Evolutionary conservation across 2,888 invertebrate genomes (phyloP).

Genomic region (Cephonodes hylas): DNA sequence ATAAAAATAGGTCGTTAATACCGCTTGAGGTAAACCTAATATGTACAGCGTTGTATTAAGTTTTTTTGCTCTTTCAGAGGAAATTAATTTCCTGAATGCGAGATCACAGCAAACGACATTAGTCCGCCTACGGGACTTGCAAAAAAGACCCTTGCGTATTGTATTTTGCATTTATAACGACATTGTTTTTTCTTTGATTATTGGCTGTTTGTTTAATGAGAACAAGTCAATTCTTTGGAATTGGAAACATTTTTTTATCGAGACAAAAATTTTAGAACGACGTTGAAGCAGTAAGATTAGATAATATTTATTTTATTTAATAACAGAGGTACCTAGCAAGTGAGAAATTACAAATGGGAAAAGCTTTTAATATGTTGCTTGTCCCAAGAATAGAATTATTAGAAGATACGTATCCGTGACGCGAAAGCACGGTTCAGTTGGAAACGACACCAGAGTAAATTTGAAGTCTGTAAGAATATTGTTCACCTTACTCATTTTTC

Average conservation of each 20-base stretch:
- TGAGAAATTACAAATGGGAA: too few species aligned
- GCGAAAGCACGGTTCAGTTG: too few species aligned
- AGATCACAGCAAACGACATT: neutral
- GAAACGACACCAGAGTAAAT: too few species aligned
- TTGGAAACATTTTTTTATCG: neutral
- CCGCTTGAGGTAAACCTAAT: neutral
- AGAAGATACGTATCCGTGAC: too few species aligned
- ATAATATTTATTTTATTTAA: too few species aligned
- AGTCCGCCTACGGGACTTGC: neutral
- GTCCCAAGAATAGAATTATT: too few species aligned
- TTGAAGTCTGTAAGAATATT: too few species aligned
- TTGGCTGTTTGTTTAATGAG: neutral
- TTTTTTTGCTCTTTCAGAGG: neutral
- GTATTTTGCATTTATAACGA: neutral
- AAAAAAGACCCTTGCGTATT: neutral
- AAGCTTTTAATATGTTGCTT: too few species aligned
- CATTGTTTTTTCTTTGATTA: neutral
- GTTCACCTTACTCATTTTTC: too few species aligned
- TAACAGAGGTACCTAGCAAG: too few species aligned
- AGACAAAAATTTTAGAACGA: too few species aligned
- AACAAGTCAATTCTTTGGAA: neutral
- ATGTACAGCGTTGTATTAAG: neutral
- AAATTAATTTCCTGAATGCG: slow-evolving; percentile 4
- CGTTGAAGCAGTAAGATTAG: too few species aligned
- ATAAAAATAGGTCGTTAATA: neutral